phyloP scores from a whole-genome alignment of 2,113 vertebrate species.

The Xenopus borealis region DNA sequence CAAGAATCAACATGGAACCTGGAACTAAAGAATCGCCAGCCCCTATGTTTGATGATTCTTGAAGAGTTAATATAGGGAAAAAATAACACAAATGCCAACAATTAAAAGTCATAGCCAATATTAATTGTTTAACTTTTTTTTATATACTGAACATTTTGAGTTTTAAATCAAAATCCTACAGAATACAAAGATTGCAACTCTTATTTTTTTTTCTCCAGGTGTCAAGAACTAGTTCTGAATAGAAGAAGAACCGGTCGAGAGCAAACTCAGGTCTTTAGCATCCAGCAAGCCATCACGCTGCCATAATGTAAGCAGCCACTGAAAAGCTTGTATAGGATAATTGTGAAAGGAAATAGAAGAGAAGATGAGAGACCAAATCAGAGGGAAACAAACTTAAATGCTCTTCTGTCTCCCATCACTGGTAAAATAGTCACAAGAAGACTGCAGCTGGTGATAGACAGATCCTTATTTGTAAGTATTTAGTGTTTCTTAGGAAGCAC shows the following conservation, averaged over 20 bases:
- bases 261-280: background rate
- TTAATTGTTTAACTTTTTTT: no score
- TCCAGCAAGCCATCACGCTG: constrained; percentile 6
- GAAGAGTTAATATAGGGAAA: no score
- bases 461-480: constrained; percentile 74
- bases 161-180: no score
- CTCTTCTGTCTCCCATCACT: constrained; percentile 30
- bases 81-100: no score
- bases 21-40: no score
- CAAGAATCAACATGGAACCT: no score
- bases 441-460: constrained; percentile 61
- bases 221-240: constrained; percentile 1
- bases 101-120: no score
- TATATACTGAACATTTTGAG: no score
- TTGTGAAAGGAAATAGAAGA: constrained; percentile 41
- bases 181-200: no score
- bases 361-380: constrained; percentile 45
- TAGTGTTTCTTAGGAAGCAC: constrained; percentile 89
- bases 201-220: background rate
- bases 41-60: no score
- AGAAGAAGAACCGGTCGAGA: background rate
- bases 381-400: constrained; percentile 31
- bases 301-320: constrained; percentile 21
- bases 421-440: constrained; percentile 43
- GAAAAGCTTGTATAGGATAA: constrained; percentile 36